These are phyloP conservation scores for Ptilorrhoa leucosticta DNA, from an alignment of 2,113 vertebrate genomes.

Conservation along the genomic window DNA sequence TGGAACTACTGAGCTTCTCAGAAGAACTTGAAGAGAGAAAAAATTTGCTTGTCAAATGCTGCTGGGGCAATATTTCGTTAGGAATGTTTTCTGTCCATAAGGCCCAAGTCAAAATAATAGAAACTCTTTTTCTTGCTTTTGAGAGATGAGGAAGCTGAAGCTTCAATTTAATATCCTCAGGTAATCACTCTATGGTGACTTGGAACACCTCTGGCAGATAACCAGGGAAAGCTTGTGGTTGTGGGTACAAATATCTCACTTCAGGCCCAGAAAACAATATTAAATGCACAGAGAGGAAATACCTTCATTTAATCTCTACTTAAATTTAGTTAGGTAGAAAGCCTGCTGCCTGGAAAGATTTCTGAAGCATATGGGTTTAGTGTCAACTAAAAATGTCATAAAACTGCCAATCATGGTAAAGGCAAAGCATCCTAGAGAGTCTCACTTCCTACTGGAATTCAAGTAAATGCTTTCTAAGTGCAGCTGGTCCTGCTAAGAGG, in stretches of 20 bases:
- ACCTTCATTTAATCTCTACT: neutral
- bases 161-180: neutral
- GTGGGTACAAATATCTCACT: neutral
- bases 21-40: neutral
- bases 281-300: neutral
- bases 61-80: neutral
- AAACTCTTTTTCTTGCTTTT: neutral
- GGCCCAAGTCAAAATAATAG: neutral
- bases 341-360: neutral
- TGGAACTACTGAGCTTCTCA: neutral
- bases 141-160: neutral
- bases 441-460: neutral
- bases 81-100: neutral
- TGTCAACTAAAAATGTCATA: neutral
- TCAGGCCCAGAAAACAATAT: neutral
- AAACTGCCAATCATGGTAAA: neutral
- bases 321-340: neutral
- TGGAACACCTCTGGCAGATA: neutral
- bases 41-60: neutral
- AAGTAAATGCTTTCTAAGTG: neutral
- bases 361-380: neutral
- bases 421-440: neutral
- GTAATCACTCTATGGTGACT: neutral
- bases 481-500: neutral
- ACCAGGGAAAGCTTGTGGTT: neutral